Evolutionary conservation across 1,140 invertebrate genomes (phyloP).

Genomic region (Geopemphigus sp.): DNA sequence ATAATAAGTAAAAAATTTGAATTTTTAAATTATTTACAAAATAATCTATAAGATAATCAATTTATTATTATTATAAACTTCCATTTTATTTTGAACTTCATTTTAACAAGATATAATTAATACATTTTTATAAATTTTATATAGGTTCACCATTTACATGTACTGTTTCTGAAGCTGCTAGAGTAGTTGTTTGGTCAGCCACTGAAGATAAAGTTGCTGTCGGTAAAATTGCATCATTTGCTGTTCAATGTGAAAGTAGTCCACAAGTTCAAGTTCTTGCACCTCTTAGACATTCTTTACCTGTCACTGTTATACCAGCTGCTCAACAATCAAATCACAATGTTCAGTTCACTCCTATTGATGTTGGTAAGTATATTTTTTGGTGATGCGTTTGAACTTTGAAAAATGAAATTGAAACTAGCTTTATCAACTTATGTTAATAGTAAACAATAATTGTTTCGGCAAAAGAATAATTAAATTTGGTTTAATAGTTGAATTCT

Average conservation of each 20-base stretch:
- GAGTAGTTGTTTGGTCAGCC: slow-evolving; percentile 65
- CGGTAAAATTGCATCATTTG: slow-evolving; percentile 76
- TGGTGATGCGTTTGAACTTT: too few relatives aligned
- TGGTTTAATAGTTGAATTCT: too few relatives aligned
- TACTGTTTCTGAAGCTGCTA: slow-evolving; percentile 68
- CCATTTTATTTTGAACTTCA: not conserved
- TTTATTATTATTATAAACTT: too few relatives aligned
- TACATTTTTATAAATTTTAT: slow-evolving; percentile 36
- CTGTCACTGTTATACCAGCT: slow-evolving; percentile 62
- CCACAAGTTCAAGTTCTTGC: slow-evolving; percentile 75
- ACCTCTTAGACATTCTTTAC: slow-evolving; percentile 66
- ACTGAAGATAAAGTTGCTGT: slow-evolving; percentile 91
- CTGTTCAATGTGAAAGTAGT: slow-evolving; percentile 72
- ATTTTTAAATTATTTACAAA: too few relatives aligned
- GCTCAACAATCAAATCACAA: slow-evolving; percentile 59
- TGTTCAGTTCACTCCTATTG: slow-evolving; percentile 80
- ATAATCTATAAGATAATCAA: not conserved
- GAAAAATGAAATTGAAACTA: too few relatives aligned
- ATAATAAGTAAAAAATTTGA: too few relatives aligned
- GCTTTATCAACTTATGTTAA: too few relatives aligned
- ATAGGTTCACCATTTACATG: slow-evolving; percentile 71
- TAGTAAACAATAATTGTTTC: too few relatives aligned
- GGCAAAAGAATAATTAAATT: too few relatives aligned
- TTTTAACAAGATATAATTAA: not conserved
- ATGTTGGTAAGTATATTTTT: slow-evolving; percentile 69